A percentile compares a stretch with the other conserved stretches of the same genome.
Evolutionary conservation across 1,140 invertebrate species (phyloP).

Genomic region (Drosophila rhopaloa): DNA sequence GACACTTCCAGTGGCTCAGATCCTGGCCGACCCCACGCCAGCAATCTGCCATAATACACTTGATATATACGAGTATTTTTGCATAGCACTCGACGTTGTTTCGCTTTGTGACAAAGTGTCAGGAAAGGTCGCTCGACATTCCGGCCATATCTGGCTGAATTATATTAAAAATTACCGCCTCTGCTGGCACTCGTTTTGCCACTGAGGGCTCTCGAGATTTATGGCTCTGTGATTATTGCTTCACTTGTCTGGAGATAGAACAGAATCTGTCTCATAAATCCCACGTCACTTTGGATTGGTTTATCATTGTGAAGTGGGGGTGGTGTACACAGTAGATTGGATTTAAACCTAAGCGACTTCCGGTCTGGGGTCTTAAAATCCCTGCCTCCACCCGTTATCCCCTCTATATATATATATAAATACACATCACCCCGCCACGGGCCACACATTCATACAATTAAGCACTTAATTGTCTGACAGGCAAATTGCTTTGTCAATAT

Average conservation of each 20-base stretch:
- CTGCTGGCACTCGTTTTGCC: conserved; percentile 36
- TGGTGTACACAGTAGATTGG: not conserved
- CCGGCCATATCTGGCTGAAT: conserved; percentile 67
- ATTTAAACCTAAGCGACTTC: conserved; percentile 51
- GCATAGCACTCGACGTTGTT: conserved; percentile 61
- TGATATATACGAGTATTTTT: conserved; percentile 68
- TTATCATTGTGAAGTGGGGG: conserved; percentile 16
- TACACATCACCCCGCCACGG: conserved; percentile 24
- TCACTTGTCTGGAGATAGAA: conserved; percentile 75
- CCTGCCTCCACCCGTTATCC: conserved; percentile 3
- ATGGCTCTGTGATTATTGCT: conserved; percentile 77
- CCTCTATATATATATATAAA: conserved; percentile 9
- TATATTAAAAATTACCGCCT: conserved; percentile 76
- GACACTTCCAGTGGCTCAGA: conserved; percentile 21
- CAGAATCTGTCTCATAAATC: conserved; percentile 70
- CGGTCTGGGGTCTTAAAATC: conserved; percentile 11
- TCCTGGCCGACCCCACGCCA: conserved; percentile 7
- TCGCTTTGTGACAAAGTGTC: conserved; percentile 76
- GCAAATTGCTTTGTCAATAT: conserved; percentile 83
- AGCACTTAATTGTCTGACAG: conserved; percentile 83
- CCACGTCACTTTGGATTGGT: conserved; percentile 49
- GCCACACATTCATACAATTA: conserved; percentile 79
- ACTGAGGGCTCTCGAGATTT: conserved; percentile 62
- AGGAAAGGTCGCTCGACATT: conserved; percentile 66
- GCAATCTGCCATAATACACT: conserved; percentile 66